These are phyloP conservation scores for Drosophila parabipectinata DNA, from an alignment of 1,140 invertebrate genomes.

Conservation along the genomic window DNA sequence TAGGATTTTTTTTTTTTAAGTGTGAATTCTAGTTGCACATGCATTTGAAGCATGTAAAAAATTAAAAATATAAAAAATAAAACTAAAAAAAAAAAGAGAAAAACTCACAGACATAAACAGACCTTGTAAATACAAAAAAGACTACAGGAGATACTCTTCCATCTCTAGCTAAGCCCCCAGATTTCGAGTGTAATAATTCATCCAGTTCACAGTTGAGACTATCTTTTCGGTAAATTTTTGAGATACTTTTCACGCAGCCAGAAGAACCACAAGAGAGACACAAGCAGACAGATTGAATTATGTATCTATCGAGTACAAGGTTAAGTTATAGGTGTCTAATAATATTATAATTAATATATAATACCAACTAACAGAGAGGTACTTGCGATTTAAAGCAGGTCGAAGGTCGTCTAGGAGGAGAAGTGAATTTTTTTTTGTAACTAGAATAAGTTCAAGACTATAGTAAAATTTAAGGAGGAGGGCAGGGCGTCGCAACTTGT, in stretches of 20 bases:
- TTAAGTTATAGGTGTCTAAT: slow-evolving; percentile 67
- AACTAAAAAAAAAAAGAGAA: not conserved
- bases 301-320: slow-evolving; percentile 45
- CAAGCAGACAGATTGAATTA: slow-evolving; percentile 24
- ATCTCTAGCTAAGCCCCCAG: slow-evolving; percentile 1
- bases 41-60: not conserved
- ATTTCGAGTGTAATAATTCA: slow-evolving; percentile 23
- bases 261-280: slow-evolving; percentile 3
- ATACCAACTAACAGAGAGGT: not conserved
- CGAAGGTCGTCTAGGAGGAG: not conserved
- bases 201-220: not conserved
- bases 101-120: not conserved
- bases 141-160: slow-evolving; percentile 15
- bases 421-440: slow-evolving; percentile 48
- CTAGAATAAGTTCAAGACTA: slow-evolving; percentile 67
- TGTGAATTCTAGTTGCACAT: not conserved
- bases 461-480: slow-evolving; percentile 52
- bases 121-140: slow-evolving; percentile 38
- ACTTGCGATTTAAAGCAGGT: not conserved
- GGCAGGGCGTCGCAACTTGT: slow-evolving; percentile 17
- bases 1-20: not conserved
- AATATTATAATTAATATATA: slow-evolving; percentile 31
- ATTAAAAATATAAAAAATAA: slow-evolving; percentile 6
- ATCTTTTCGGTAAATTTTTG: not conserved
- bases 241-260: not conserved